Evolutionary conservation across 2,113 vertebrate genomes (phyloP).

Genomic region (Syngnathus scovelli): DNA sequence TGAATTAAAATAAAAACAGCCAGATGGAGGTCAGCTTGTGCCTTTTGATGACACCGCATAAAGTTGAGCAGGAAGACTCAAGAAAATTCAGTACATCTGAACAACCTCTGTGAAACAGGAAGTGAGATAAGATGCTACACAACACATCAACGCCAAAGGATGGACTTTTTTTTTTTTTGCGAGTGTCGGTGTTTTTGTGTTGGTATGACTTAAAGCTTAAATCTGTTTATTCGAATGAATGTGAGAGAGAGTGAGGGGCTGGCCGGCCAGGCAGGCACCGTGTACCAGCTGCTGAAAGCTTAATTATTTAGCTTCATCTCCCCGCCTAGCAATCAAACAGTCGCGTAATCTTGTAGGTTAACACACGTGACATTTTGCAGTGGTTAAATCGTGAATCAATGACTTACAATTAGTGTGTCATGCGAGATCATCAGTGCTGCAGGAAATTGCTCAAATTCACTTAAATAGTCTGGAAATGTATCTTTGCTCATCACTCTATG

Average conservation of each 20-base stretch:
- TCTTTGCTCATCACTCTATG: background rate
- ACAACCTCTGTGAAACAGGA: constrained; percentile 9
- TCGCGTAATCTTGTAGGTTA: constrained; percentile 12
- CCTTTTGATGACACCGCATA: constrained; percentile 4
- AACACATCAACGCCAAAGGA: background rate
- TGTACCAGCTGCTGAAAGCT: constrained; percentile 13
- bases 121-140: background rate
- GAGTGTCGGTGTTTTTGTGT: background rate
- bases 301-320: constrained; percentile 39
- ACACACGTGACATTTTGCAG: constrained; percentile 8
- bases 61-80: background rate
- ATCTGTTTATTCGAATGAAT: constrained; percentile 2
- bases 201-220: background rate
- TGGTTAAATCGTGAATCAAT: background rate
- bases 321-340: constrained; percentile 49
- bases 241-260: background rate
- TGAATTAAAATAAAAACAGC: background rate
- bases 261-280: background rate
- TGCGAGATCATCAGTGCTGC: background rate
- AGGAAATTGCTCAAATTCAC: background rate
- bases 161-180: background rate
- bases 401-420: background rate
- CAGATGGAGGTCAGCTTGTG: background rate
- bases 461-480: background rate
- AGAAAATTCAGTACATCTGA: background rate